A percentile compares a stretch with the other conserved stretches of the same genome.
Evolutionary conservation across 2,888 invertebrate species (phyloP).

Genomic region (Ellobium chinense): DNA sequence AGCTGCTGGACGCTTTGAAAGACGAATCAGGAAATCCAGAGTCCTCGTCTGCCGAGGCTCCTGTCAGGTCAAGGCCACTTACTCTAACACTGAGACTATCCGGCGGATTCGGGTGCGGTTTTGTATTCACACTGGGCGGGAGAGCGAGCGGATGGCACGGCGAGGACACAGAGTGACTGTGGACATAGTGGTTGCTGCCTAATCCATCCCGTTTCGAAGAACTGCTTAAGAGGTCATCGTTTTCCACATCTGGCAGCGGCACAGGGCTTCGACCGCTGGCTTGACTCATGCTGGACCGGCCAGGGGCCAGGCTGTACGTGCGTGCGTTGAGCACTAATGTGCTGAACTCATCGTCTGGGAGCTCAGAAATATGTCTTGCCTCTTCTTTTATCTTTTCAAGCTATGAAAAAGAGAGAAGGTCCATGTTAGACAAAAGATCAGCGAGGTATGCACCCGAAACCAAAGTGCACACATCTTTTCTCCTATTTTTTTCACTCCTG

Average conservation of each 20-base stretch:
- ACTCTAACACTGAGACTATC: not conserved
- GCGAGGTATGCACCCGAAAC: too few relatives aligned
- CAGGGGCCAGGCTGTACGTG: conserved; percentile 66
- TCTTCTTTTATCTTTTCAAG: conserved; percentile 65
- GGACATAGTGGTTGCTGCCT: not conserved
- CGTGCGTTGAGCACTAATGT: conserved; percentile 65
- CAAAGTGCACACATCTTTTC: too few relatives aligned
- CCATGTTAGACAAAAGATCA: too few relatives aligned
- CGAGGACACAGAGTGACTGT: not conserved
- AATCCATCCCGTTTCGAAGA: not conserved
- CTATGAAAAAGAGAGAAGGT: conserved; percentile 51
- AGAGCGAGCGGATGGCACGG: not conserved
- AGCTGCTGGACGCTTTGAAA: not conserved
- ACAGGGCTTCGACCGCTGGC: not conserved
- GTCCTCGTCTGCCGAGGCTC: not conserved
- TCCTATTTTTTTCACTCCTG: too few relatives aligned
- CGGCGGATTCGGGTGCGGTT: not conserved
- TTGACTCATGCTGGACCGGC: conserved; percentile 47
- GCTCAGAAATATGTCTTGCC: conserved; percentile 65
- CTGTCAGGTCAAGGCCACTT: conserved; percentile 3
- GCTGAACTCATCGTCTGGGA: conserved; percentile 68
- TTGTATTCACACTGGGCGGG: not conserved
- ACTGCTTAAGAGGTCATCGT: not conserved
- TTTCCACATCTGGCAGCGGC: not conserved
- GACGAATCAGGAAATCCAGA: conserved; percentile 18